Base-by-base conservation (phyloP, 2,888 invertebrate species). In the Hydriomena furcata region DNA sequence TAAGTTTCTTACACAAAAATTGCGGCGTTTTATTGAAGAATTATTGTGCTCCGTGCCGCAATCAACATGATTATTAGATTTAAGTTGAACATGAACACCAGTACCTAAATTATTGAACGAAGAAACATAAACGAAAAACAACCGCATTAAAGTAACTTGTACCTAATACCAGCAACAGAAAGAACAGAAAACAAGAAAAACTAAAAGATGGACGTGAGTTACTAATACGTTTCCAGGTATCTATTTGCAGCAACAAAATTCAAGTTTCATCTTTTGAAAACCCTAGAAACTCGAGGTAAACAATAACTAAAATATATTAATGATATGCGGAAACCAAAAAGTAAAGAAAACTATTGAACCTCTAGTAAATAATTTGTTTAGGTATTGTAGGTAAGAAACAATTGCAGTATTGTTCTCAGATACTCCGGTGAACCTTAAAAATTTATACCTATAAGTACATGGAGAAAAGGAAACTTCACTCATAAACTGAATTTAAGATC, bases 41-140 rank as follows among this genome's bases (percentile, higher is more conserved):
- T 32, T 17, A 12, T 20, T 10, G 32, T 27, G 34, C 27, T 10
- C 8, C 46, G 31, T 36, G 21, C 41, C 12, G 10, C 28, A 40
- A 32, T 46, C 42, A 36, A 27, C 37, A 17, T 5, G 10, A 10
- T 4, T 41, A 40, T 36, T 51, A 51, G 45, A 21, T 51, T 45
- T 51, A 45, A 51, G 51, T 41, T 10, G 31, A 50, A 35, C 20
- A 32, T 10, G 36, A 23, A 36, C 12, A 35, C n/a, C 24, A 21
- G 10, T n/a, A n/a, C n/a, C n/a, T n/a, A 0, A 3, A 41, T 17
- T 35, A 27, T 7, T 12, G n/a, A 44, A 23, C 21, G 28, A 44
- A 36, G 21, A 30, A 27, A 7, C 10, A 35, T 20, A 2, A 28
- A n/a, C n/a, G n/a, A n/a, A n/a, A n/a, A n/a, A n/a, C n/a, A n/a